phyloP scores from a whole-genome alignment of 2,797 vertebrate species.

The Menidia menidia region DNA sequence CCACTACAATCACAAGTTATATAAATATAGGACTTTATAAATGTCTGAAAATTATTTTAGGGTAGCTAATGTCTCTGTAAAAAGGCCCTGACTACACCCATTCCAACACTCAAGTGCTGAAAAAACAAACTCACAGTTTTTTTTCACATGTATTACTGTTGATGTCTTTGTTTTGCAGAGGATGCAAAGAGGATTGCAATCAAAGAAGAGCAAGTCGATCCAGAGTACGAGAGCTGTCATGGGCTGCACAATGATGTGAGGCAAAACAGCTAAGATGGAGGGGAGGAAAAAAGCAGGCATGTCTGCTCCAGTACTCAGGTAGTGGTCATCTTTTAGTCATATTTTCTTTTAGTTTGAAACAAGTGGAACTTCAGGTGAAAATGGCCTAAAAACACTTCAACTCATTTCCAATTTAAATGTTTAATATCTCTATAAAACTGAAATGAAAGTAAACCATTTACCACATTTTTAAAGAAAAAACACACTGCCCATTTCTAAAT shows the following conservation, averaged over 20 bases:
- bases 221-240: conserved; percentile 91
- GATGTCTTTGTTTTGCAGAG: conserved; percentile 79
- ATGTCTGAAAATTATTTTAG: too few species aligned
- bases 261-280: conserved; percentile 44
- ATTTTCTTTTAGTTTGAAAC: neutral
- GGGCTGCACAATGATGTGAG: conserved; percentile 72
- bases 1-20: too few species aligned
- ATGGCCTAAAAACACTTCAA: neutral
- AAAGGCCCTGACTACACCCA: too few species aligned
- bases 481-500: neutral
- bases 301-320: conserved; percentile 51
- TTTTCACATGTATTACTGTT: neutral
- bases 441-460: neutral
- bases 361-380: neutral
- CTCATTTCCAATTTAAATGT: neutral
- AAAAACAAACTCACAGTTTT: too few species aligned
- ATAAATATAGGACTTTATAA: too few species aligned
- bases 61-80: too few species aligned
- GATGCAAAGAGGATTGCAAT: conserved; percentile 95
- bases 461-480: neutral
- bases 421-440: neutral
- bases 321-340: conserved; percentile 6
- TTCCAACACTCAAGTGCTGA: too few species aligned
- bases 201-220: conserved; percentile 96
- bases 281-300: conserved; percentile 33